A percentile compares a stretch with the other conserved stretches of the same genome.
Conservation (phyloP, 2,888 invertebrate genomes). For the Acrobasis consociella region DNA sequence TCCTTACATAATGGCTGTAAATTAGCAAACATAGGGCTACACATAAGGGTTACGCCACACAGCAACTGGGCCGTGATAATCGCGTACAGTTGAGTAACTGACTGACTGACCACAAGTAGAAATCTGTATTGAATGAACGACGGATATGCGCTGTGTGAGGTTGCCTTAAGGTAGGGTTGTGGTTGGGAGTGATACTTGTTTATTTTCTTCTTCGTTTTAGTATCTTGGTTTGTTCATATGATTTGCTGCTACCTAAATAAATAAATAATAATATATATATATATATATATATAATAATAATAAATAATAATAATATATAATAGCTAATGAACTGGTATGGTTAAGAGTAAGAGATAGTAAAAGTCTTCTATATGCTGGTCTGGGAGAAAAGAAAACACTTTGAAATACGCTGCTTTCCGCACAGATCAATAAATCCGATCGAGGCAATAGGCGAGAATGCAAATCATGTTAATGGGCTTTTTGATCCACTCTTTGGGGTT, state of each 20-base stretch:
- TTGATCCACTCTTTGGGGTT: no score
- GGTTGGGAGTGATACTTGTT: not conserved
- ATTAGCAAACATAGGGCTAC: constrained; percentile 25
- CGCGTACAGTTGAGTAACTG: constrained; percentile 38
- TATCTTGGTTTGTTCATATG: not conserved
- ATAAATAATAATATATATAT: no score
- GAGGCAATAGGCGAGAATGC: no score
- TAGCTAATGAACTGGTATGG: no score
- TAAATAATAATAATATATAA: no score
- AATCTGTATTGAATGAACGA: constrained; percentile 25
- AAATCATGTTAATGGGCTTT: no score
- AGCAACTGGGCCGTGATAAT: constrained; percentile 74
- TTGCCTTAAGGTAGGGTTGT: constrained; percentile 4
- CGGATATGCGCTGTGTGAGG: constrained; percentile 9
- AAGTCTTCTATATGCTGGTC: no score
- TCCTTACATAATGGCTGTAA: constrained; percentile 12
- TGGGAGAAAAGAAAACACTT: no score
- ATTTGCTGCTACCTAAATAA: not conserved
- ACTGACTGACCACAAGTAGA: constrained; percentile 27
- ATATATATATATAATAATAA: no score
- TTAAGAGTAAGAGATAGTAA: no score
- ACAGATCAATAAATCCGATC: no score
- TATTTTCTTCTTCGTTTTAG: not conserved
- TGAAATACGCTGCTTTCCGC: no score
- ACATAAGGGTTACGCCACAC: constrained; percentile 59